These are phyloP conservation scores for Callaeas wilsoni DNA, from an alignment of 2,113 vertebrate species.

Conservation along the genomic window DNA sequence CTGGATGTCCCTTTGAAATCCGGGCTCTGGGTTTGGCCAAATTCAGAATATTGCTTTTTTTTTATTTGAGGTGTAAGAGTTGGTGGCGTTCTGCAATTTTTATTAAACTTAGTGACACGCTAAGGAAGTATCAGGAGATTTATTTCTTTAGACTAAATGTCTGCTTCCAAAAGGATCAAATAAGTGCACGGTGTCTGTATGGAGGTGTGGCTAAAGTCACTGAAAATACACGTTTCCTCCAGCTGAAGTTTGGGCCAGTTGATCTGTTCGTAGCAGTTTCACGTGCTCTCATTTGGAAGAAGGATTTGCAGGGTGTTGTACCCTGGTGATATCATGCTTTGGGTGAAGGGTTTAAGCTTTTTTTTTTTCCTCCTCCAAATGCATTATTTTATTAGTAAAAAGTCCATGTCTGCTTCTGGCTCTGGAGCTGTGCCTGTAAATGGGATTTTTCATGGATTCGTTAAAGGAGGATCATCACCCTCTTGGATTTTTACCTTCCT, in stretches of 20 bases:
- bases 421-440: not conserved
- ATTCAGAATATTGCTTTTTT: not conserved
- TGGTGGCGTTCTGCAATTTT: not conserved
- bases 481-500: not conserved
- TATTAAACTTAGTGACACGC: fast-evolving
- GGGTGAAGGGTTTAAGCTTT: not conserved
- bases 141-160: not conserved
- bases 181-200: not conserved
- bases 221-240: not conserved
- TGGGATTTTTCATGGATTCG: not conserved
- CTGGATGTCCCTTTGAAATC: not conserved
- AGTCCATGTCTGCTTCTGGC: not conserved
- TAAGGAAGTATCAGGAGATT: not conserved
- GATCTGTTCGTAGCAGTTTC: not conserved
- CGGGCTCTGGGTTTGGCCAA: not conserved
- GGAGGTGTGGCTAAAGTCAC: not conserved
- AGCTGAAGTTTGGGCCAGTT: not conserved
- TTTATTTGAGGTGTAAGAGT: too few relatives aligned
- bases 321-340: not conserved
- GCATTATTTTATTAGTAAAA: not conserved
- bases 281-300: not conserved
- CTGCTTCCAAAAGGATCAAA: not conserved
- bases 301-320: not conserved
- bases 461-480: not conserved
- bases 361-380: not conserved